phyloP scores from a whole-genome alignment of 2,797 vertebrate genomes.

The Chelon labrosus region DNA sequence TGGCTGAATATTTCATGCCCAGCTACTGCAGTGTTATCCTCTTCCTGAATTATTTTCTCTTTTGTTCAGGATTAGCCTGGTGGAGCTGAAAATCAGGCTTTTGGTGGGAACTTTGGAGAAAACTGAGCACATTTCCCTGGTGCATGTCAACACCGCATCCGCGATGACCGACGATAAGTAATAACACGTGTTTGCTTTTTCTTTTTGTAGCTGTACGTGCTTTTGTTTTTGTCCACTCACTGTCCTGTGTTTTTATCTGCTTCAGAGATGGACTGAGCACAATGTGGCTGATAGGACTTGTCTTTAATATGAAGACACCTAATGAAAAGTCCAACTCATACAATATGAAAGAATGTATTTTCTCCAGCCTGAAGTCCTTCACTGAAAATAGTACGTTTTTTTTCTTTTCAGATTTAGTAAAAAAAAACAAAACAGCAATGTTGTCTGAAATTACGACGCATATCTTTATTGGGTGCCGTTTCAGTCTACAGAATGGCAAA shows the following conservation, averaged over 20 bases:
- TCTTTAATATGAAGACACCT: conserved; percentile 91
- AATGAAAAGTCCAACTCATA: conserved; percentile 78
- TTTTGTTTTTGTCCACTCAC: not conserved
- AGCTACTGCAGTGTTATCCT: conserved; percentile 6
- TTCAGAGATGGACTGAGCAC: conserved; percentile 89
- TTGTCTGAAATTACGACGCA: not conserved
- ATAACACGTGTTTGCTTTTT: conserved; percentile 51
- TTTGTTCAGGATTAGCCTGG: conserved; percentile 87
- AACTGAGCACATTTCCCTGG: conserved; percentile 90
- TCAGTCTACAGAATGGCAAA: conserved; percentile 92
- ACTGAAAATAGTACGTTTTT: conserved; percentile 83
- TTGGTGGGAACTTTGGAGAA: conserved; percentile 91
- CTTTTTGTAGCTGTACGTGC: not conserved
- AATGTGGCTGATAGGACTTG: conserved; percentile 93
- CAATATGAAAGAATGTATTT: conserved; percentile 86
- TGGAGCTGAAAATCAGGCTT: conserved; percentile 93
- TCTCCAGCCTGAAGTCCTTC: conserved; percentile 90
- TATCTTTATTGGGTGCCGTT: conserved; percentile 19
- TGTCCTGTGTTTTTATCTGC: not conserved
- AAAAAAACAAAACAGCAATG: no score
- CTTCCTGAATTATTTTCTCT: conserved; percentile 11
- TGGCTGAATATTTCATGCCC: conserved; percentile 44
- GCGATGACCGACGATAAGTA: conserved; percentile 88
- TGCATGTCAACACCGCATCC: conserved; percentile 88
- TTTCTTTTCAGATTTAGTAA: not conserved